Base-by-base conservation (phyloP, 2,888 invertebrate genomes). In the Epinotia demarniana region DNA sequence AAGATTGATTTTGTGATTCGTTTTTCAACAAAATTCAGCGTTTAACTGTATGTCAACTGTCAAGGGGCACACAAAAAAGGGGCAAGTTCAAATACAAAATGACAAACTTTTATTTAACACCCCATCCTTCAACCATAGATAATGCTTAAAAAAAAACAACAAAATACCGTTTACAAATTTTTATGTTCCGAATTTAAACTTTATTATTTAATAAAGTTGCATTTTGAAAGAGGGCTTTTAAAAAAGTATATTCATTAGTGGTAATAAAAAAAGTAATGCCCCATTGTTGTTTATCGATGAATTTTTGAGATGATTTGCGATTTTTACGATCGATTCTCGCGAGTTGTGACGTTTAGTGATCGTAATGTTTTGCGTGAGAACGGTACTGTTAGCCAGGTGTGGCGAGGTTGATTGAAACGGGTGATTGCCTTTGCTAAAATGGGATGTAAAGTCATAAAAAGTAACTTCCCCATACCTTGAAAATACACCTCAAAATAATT, bases 241-340 rank as follows among this genome's bases (percentile, higher is more conserved):
- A 71, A 74, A 75, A 72, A 72, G 64, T 67, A 74, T 77, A 77
- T 77, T 77, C 77, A 77, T 77, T 77, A 77, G 71, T 57, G 60
- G 77, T 53, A 60, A 77, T 77, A 77, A 77, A 77, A 77, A 77
- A 77, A 70, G 75, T 75, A 75, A 72, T 71, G 75, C 61, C 43
- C 68, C 57, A 62, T 73, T 75, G 71, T 75, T 69, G 63, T 53
- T 49, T 39, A 75, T 75, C 72, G 77, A 76, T 75, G 78, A 78
- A 77, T 78, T 77, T 78, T 68, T 62, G 70, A 66, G 74, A 72
- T 78, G 78, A 78, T 78, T 77, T 78, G 78, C 78, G 77, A 77
- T 77, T 70, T 72, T 70, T 77, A 73, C 70, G 69, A 73, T 75
- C 64, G 77, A 72, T 67, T 72, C 55, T 69, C 27, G 55, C 19